These are phyloP conservation scores for Cervus canadensis DNA, from an alignment of 2,113 vertebrate genomes.

Conservation along the genomic window DNA sequence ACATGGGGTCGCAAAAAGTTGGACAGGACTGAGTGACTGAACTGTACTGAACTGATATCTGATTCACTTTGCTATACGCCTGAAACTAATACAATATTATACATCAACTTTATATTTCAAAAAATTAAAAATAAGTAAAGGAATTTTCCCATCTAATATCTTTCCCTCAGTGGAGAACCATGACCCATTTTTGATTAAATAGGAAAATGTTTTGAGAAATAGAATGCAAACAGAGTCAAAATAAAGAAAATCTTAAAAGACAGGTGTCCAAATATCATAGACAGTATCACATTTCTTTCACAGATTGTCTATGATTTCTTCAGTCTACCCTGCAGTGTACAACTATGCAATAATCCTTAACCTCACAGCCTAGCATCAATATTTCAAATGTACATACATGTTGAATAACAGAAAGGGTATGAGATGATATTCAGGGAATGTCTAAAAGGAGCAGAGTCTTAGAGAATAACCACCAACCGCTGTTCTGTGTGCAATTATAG, in stretches of 20 bases:
- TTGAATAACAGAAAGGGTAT: neutral
- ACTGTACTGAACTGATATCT: neutral
- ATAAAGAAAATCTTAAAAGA: neutral
- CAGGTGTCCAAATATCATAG: neutral
- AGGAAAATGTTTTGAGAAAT: neutral
- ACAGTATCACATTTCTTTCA: neutral
- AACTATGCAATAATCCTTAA: neutral
- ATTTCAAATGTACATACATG: neutral
- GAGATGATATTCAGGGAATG: neutral
- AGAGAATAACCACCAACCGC: neutral
- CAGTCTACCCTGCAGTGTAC: neutral
- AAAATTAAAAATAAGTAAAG: neutral
- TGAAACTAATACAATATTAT: neutral
- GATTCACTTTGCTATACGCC: neutral
- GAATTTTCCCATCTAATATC: neutral
- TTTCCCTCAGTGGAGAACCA: neutral
- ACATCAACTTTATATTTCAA: neutral
- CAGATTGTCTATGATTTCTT: neutral
- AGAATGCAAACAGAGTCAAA: neutral
- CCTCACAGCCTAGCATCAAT: neutral
- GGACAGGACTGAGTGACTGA: too few relatives aligned
- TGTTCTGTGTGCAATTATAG: neutral
- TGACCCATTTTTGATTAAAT: neutral
- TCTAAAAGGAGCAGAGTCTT: neutral
- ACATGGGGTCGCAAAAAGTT: too few relatives aligned